Base-by-base conservation (phyloP, 2,797 vertebrate species). In the Glossophaga mutica region DNA sequence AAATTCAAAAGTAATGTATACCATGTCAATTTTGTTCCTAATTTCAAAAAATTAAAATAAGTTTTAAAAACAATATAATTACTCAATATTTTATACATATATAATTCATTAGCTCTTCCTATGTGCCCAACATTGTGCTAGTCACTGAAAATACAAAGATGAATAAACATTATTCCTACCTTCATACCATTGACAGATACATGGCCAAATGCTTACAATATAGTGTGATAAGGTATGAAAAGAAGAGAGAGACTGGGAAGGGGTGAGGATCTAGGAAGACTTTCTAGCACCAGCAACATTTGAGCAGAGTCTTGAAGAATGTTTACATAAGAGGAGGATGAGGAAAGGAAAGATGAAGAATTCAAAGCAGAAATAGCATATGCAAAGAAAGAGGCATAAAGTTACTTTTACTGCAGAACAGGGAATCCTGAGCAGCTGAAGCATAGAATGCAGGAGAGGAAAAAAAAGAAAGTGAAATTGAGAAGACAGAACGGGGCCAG, bases 41-140 rank as follows among this genome's bases (percentile, higher is more conserved):
- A 83, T 39, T 83, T 87, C 37, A 86, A 86, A 94, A 89, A 79
- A 73, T 94, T 37, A 91, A 73, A 70, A 59, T 65, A 37, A 68
- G 29, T 46, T 89, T 26, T 52, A 18, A 94, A 79, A 94, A 86
- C 9, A 65, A 29, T 81, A 21, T 22, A 32, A 32, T 50, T 14
- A 71, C 29, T 62, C 19, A 55, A 78, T 24, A 39, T 59, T 84
- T 55, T 55, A 78, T 87, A 71, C 22, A 68, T 9, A 48, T 18
- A 9, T 57, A 55, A 37, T 32, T 48, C 85, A 48, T 39, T 34
- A 22, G 39, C 21, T 26, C n/a, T 37, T 67, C 14, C 24, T 55
- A 24, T 15, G 1, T 94, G 22, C 57, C 74, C 68, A n/a, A 34
- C 34, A 52, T n/a, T 76, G 48, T 39, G 10, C 48, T 81, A 22